Conservation (phyloP, 2,888 invertebrate species). For the Leucoma salicis region DNA sequence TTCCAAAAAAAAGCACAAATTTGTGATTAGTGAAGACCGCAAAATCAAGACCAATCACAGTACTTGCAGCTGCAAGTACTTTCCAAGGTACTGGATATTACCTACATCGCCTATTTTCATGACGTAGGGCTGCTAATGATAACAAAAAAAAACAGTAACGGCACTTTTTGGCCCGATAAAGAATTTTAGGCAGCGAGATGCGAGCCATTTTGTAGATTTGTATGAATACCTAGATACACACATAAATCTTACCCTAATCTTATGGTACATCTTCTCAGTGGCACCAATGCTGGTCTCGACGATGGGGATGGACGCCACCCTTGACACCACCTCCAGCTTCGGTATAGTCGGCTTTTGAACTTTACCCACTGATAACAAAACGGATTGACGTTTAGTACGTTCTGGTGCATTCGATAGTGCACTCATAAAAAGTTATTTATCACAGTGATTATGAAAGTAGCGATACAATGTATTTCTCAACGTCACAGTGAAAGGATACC, state of each 20-base stretch:
- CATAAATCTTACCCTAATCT: slow-evolving; percentile 85
- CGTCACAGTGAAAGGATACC: not conserved
- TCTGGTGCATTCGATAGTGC: not conserved
- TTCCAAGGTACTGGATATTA: too few relatives aligned
- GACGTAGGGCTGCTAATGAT: too few relatives aligned
- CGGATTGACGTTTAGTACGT: not conserved
- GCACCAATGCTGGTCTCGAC: slow-evolving; percentile 90
- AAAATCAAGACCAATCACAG: too few relatives aligned
- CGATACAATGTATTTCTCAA: not conserved
- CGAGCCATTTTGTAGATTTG: too few relatives aligned
- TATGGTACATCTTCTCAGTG: slow-evolving; percentile 88
- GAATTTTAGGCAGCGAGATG: too few relatives aligned
- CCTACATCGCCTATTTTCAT: too few relatives aligned
- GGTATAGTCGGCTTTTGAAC: slow-evolving; percentile 60
- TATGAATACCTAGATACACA: too few relatives aligned
- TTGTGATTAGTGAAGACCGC: too few relatives aligned
- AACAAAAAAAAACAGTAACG: too few relatives aligned
- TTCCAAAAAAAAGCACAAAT: too few relatives aligned
- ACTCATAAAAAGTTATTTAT: slow-evolving; percentile 1
- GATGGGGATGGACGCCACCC: slow-evolving; percentile 90
- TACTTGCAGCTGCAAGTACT: too few relatives aligned
- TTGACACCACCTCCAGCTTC: slow-evolving; percentile 87
- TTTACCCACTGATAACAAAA: slow-evolving; percentile 51
- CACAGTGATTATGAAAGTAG: not conserved
- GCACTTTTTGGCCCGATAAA: too few relatives aligned